Evolutionary conservation across 2,797 vertebrate genomes (phyloP).

Genomic region (Acropternis orthonyx): DNA sequence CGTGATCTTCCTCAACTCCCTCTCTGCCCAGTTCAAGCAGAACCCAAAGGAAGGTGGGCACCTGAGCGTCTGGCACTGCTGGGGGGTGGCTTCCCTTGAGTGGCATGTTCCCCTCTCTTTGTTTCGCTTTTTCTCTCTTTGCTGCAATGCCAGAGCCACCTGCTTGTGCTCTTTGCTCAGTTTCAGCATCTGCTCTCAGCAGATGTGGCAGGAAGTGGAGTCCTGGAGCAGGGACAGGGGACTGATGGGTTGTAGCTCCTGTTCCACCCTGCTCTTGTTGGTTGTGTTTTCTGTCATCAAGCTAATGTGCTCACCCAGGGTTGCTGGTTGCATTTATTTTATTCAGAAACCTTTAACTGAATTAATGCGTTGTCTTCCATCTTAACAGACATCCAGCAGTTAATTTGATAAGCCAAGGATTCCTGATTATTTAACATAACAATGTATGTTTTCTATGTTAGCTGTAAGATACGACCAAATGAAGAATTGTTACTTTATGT

Average conservation of each 20-base stretch:
- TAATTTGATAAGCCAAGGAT: not conserved
- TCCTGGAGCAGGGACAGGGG: not conserved
- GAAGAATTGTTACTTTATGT: not conserved
- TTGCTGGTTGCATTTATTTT: not conserved
- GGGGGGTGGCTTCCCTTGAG: not conserved
- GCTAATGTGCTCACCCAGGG: not conserved
- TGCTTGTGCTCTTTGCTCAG: not conserved
- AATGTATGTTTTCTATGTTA: not conserved
- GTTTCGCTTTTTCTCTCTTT: not conserved
- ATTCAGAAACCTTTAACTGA: not conserved
- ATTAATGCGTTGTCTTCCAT: not conserved
- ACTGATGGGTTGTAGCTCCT: not conserved
- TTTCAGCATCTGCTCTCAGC: not conserved
- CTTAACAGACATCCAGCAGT: not conserved
- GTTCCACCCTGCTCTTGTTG: not conserved
- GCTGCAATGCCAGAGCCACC: not conserved
- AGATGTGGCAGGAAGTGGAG: not conserved
- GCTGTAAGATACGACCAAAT: not conserved
- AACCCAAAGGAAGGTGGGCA: constrained; percentile 89
- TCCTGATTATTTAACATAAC: not conserved
- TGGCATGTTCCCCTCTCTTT: not conserved
- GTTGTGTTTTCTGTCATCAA: not conserved
- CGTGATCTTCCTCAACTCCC: constrained; percentile 92
- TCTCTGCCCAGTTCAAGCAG: constrained; percentile 93
- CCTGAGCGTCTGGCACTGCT: not conserved